Base-by-base conservation (phyloP, 2,113 vertebrate species). In the Cyprinus carpio region DNA sequence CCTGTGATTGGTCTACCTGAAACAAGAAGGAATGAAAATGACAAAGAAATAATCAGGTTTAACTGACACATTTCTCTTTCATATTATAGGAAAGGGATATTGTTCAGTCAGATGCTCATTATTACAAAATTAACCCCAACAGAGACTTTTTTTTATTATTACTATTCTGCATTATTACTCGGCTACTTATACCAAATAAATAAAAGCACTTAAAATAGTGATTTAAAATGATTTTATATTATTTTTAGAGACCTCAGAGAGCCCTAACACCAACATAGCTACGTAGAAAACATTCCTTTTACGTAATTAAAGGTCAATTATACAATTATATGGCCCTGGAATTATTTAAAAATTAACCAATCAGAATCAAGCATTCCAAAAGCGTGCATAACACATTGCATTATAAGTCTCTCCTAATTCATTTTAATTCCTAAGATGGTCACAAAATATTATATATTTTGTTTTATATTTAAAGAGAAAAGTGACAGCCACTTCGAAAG, bases 1-100 rank as follows among this genome's bases (percentile, higher is more conserved):
- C 65, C 29, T 34, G 25, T 40, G 58, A 31, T 67, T n/a, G 31
- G 87, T 89, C 90, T 81, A 81, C 84, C 89, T 94, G 87, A 11
- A 62, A 81, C 87, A 29, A 51, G 29, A 29, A 81, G 8, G 1
- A 86, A 23, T 67, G 56, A 86, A 75, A 37, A 9, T 34, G 8
- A 76, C 25, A n/a, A 79, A 58, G 20, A 34, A 40, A 69, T 69
- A 80, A 58, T 60, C 8, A 56, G 5, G 58, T 54, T 29, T 75
- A 49, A 43, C 12, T 40, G 23, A 25, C 4, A n/a, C 49, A 15
- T 60, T 62, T 69, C 27, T 34, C 18, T 77, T 77, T 23, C 12
- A 51, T 29, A 76, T 25, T 11, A 71, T 6, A 51, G 46, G 5
- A 5, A 43, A 13, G 11, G 71, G 20, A n/a, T n/a, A 25, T 43